phyloP scores from a whole-genome alignment of 2,113 vertebrate species.

The Python bivittatus region DNA sequence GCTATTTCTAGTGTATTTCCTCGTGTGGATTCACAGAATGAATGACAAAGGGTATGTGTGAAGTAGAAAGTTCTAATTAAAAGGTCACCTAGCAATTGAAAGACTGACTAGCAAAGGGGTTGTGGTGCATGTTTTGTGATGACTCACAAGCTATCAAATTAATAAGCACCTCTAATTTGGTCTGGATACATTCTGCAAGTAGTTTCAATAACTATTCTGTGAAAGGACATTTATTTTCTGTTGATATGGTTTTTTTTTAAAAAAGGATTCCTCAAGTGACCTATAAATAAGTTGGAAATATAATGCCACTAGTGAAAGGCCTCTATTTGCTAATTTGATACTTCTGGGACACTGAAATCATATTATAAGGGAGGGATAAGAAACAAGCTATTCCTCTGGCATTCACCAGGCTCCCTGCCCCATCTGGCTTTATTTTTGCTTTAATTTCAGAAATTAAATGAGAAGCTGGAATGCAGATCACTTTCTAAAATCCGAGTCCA shows the following conservation, averaged over 20 bases:
- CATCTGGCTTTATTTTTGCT: neutral
- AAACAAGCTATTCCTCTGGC: neutral
- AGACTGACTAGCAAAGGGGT: slow-evolving; percentile 47
- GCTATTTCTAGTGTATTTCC: neutral
- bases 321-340: slow-evolving; percentile 17
- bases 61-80: slow-evolving; percentile 48
- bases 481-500: neutral
- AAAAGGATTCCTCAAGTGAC: slow-evolving; percentile 54
- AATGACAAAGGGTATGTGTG: neutral
- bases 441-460: neutral
- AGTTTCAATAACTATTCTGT: slow-evolving; percentile 62
- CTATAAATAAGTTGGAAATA: slow-evolving; percentile 68
- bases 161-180: slow-evolving; percentile 63
- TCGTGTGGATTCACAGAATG: neutral
- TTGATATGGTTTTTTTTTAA: slow-evolving; percentile 45
- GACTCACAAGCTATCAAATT: slow-evolving; percentile 68
- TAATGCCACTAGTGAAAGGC: slow-evolving; percentile 47
- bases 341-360: neutral
- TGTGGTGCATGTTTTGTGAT: slow-evolving; percentile 52
- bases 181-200: slow-evolving; percentile 60
- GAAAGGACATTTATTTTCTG: slow-evolving; percentile 54
- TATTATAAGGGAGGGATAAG: neutral
- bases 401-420: neutral
- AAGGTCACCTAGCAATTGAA: slow-evolving; percentile 38
- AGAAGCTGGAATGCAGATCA: neutral